Base-by-base conservation (phyloP, 2,888 invertebrate species). In the Zygogramma bicolorata region DNA sequence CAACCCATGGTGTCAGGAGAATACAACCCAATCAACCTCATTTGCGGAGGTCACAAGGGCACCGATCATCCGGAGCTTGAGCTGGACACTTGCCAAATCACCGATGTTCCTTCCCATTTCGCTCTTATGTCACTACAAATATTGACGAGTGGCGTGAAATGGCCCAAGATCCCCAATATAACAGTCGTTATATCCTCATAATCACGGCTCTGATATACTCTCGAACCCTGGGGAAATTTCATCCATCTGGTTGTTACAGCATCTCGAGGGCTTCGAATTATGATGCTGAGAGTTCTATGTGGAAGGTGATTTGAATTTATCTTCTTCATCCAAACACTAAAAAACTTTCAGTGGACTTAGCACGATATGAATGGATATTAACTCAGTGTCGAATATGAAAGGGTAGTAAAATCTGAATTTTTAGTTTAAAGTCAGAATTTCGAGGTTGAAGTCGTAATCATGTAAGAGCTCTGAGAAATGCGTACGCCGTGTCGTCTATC, bases 1-100 rank as follows among this genome's bases (percentile, higher is more conserved):
- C n/a, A n/a, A n/a, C n/a, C n/a, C n/a, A n/a, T n/a, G n/a, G n/a
- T n/a, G n/a, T n/a, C n/a, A n/a, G n/a, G n/a, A n/a, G n/a, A n/a
- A n/a, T n/a, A n/a, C n/a, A n/a, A n/a, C n/a, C n/a, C n/a, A n/a
- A n/a, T n/a, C n/a, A n/a, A n/a, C n/a, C n/a, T 46, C 20, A 8
- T 8, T 1, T 46, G 10, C 18, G 10, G 22, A 46, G 46, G 46
- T 20, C 20, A 46, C 46, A 46, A 46, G 10, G 3, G 10, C 46
- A 46, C 20, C 46, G 46, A 46, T 46, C 46, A 46, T 20, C 20
- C 20, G 46, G 10, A 46, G 20, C 3, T 38, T 38, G 38, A 13
- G 38, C 46, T 46, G 46, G 46, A 46, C 46, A 46, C 46, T 22
- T 46, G 46, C 46, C 46, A 46, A 46, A 46, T 46, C 6, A 46